Conservation (phyloP, 2,113 vertebrate genomes). For the Anolis carolinensis region DNA sequence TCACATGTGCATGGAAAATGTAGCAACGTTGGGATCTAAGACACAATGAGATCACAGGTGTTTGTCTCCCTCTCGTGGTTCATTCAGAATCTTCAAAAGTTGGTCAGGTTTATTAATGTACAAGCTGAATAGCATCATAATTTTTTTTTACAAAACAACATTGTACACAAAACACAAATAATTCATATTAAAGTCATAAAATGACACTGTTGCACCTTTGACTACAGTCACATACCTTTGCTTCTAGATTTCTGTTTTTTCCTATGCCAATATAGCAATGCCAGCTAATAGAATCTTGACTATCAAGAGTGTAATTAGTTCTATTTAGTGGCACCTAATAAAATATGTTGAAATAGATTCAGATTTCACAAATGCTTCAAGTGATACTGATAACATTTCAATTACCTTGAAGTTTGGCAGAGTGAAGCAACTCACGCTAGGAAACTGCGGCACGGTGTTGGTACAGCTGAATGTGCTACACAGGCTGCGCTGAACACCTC, state of each 20-base stretch:
- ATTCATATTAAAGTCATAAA: neutral
- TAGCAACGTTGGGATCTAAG: neutral
- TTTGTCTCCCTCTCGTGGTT: constrained; percentile 40
- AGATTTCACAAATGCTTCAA: too few species aligned
- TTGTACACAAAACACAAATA: neutral
- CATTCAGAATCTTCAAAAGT: constrained; percentile 1
- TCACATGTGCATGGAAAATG: constrained; percentile 6
- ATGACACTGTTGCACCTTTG: neutral
- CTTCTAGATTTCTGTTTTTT: too few species aligned
- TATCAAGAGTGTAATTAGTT: neutral
- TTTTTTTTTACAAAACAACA: neutral
- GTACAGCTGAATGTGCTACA: too few species aligned
- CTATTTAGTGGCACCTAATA: neutral
- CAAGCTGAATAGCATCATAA: neutral
- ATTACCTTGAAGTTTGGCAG: too few species aligned
- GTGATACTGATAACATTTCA: neutral
- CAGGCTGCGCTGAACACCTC: too few species aligned
- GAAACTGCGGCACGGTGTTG: too few species aligned
- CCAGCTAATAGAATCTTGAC: too few species aligned
- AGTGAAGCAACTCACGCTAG: too few species aligned
- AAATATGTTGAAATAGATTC: neutral
- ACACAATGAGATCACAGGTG: neutral
- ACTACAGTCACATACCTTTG: too few species aligned
- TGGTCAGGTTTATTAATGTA: neutral
- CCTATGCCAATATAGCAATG: too few species aligned